Conservation (phyloP, 2,888 invertebrate genomes). For the Entomobrya proxima region DNA sequence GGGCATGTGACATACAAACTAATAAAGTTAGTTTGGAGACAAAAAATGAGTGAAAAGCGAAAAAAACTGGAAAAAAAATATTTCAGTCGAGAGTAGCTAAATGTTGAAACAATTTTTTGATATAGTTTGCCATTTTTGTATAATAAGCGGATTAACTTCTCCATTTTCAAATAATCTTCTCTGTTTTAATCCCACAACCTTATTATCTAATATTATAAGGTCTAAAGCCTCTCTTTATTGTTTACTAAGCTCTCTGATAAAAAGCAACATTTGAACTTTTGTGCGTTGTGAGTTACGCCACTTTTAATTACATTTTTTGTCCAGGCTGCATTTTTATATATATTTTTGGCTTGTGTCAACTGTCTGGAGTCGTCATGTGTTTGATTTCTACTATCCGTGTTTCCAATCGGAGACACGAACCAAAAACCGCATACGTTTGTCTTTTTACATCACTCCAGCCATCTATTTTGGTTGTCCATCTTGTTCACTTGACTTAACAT, state of each 20-base stretch:
- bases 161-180: not conserved
- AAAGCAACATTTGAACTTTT: no score
- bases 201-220: no score
- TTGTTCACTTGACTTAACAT: not conserved
- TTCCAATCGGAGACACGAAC: not conserved
- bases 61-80: not conserved
- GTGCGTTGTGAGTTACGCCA: no score
- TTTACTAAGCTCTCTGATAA: no score
- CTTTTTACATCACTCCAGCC: not conserved
- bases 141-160: constrained; percentile 43
- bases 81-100: not conserved
- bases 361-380: constrained; percentile 9
- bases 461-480: not conserved
- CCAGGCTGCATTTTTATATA: not conserved
- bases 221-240: no score
- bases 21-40: not conserved
- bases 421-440: not conserved
- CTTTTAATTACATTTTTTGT: not conserved
- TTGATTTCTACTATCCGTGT: not conserved
- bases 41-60: not conserved
- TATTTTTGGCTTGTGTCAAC: not conserved
- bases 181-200: not conserved
- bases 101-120: not conserved
- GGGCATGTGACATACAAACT: constrained; percentile 9
- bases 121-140: no score